These are phyloP conservation scores for Chrysolina americana DNA, from an alignment of 2,888 invertebrate species.

Conservation along the genomic window DNA sequence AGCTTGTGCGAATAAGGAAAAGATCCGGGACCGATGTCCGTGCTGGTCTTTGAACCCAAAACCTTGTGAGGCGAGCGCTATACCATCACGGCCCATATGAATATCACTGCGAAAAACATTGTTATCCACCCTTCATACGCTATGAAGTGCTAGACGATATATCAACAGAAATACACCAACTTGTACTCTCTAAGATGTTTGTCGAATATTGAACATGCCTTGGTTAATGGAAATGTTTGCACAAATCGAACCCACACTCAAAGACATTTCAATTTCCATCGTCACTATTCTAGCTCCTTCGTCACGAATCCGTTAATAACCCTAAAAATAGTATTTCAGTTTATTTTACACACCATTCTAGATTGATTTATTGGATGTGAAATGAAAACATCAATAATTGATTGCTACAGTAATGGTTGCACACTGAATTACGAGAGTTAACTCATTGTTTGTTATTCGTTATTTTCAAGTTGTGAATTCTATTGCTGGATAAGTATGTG, in stretches of 20 bases:
- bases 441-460: background rate
- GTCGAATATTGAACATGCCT: background rate
- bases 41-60: no score
- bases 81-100: no score
- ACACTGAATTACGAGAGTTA: background rate
- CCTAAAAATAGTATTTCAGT: background rate
- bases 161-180: background rate
- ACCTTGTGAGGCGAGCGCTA: no score
- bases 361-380: conserved; percentile 11
- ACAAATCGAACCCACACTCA: background rate
- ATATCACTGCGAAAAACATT: no score
- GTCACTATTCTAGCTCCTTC: background rate
- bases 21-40: no score
- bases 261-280: background rate
- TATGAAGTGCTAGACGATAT: no score
- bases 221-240: background rate
- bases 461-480: background rate
- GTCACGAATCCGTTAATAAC: background rate
- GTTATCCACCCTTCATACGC: no score
- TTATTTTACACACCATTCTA: background rate
- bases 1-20: no score
- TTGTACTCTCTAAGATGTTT: background rate
- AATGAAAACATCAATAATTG: background rate
- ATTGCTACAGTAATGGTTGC: background rate
- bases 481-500: background rate